Evolutionary conservation across 2,888 invertebrate genomes (phyloP).

Genomic region (Polydrusus cervinus): DNA sequence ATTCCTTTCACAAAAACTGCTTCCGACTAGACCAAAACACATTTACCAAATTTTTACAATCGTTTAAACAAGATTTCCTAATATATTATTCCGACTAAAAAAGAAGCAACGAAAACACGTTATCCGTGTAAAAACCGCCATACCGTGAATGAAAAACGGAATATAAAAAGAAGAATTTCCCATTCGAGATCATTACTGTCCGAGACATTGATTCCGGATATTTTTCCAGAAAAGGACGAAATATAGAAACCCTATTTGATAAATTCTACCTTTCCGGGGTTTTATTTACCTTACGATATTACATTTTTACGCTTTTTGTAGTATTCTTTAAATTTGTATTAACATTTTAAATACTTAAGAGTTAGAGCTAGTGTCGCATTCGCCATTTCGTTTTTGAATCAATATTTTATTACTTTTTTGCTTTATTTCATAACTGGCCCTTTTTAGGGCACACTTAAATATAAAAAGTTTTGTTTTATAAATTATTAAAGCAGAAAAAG

Average conservation of each 20-base stretch:
- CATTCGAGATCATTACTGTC: conserved; percentile 65
- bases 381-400: too few species aligned
- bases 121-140: conserved; percentile 25
- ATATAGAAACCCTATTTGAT: conserved; percentile 45
- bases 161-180: conserved; percentile 63
- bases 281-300: conserved; percentile 50
- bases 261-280: conserved; percentile 43
- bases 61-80: neutral
- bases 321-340: conserved; percentile 38
- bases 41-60: conserved; percentile 5
- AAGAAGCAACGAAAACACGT: conserved; percentile 22
- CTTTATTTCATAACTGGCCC: too few species aligned
- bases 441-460: too few species aligned
- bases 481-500: too few species aligned
- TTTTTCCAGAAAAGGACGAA: conserved; percentile 41
- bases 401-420: too few species aligned
- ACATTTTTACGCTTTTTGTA: conserved; percentile 26
- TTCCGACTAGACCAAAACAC: conserved; percentile 1
- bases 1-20: too few species aligned
- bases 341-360: too few species aligned
- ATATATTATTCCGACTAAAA: conserved; percentile 2
- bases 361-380: too few species aligned
- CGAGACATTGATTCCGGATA: conserved; percentile 58
- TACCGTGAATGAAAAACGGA: conserved; percentile 46
- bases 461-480: too few species aligned